Evolutionary conservation across 2,888 invertebrate species (phyloP).

Genomic region (Yponomeuta plumbellus): DNA sequence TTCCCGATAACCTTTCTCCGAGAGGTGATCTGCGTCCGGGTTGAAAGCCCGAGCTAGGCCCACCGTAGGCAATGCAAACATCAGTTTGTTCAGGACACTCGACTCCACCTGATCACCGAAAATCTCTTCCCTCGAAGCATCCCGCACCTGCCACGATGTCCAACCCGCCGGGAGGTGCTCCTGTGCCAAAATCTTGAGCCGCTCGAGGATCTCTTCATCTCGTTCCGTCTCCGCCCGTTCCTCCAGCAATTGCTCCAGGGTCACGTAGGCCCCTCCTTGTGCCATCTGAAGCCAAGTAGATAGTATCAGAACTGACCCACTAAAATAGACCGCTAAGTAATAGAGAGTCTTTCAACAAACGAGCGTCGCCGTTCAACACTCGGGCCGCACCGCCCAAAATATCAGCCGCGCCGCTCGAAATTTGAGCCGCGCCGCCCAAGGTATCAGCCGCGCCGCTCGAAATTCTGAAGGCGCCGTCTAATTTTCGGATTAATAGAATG

Average conservation of each 20-base stretch:
- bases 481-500: neutral
- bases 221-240: constrained; percentile 9
- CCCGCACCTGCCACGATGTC: constrained; percentile 12
- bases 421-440: neutral
- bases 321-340: neutral
- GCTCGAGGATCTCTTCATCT: constrained; percentile 14
- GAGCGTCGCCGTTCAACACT: neutral
- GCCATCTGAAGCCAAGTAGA: constrained; percentile 11
- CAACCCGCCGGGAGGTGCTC: constrained; percentile 15
- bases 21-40: constrained; percentile 21
- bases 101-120: constrained; percentile 13
- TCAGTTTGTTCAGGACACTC: constrained; percentile 14
- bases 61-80: constrained; percentile 13
- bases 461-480: too few relatives aligned
- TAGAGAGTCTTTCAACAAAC: too few relatives aligned
- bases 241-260: constrained; percentile 8
- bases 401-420: constrained; percentile 5
- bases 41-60: constrained; percentile 12
- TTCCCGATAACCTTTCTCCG: constrained; percentile 24
- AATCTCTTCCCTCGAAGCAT: constrained; percentile 12
- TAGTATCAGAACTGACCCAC: neutral
- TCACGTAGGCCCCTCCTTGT: neutral
- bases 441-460: neutral
- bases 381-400: constrained; percentile 3
- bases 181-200: constrained; percentile 16